A percentile compares a stretch with the other conserved stretches of the same genome.
These are phyloP conservation scores for Falco punctatus DNA, from an alignment of 2,113 vertebrate species.

Conservation along the genomic window DNA sequence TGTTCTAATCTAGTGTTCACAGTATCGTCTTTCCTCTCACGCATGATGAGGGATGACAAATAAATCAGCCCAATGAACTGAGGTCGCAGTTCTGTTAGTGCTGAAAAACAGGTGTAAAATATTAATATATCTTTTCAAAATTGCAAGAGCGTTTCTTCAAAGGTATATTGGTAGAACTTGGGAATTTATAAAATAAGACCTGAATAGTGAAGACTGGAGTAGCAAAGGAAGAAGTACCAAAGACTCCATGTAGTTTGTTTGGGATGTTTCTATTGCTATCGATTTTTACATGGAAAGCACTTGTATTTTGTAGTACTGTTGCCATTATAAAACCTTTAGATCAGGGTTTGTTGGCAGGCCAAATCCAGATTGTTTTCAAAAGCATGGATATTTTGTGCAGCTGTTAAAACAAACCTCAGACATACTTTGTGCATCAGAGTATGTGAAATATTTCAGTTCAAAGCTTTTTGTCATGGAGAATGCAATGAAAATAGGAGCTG, in stretches of 20 bases:
- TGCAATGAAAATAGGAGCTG: neutral
- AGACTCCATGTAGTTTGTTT: neutral
- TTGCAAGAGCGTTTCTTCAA: neutral
- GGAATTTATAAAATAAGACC: neutral
- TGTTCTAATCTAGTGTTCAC: neutral
- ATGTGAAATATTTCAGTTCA: neutral
- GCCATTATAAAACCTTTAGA: constrained; percentile 43
- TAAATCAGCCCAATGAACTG: neutral
- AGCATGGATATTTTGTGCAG: constrained; percentile 43
- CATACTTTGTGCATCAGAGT: neutral
- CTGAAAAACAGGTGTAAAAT: constrained; percentile 7
- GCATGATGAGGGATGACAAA: neutral
- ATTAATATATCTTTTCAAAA: neutral
- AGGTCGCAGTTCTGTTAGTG: neutral
- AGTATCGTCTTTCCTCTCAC: neutral
- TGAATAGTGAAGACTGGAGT: neutral
- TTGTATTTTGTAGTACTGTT: constrained; percentile 34
- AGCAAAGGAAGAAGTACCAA: constrained; percentile 30
- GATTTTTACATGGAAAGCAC: constrained; percentile 44
- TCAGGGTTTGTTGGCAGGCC: constrained; percentile 38
- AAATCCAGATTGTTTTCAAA: constrained; percentile 31
- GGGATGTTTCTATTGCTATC: constrained; percentile 21
- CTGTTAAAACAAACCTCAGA: constrained; percentile 44
- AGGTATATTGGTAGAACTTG: neutral
- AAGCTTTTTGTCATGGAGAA: neutral